Conservation (phyloP, 2,888 invertebrate genomes). For the Electrophaes corylata region DNA sequence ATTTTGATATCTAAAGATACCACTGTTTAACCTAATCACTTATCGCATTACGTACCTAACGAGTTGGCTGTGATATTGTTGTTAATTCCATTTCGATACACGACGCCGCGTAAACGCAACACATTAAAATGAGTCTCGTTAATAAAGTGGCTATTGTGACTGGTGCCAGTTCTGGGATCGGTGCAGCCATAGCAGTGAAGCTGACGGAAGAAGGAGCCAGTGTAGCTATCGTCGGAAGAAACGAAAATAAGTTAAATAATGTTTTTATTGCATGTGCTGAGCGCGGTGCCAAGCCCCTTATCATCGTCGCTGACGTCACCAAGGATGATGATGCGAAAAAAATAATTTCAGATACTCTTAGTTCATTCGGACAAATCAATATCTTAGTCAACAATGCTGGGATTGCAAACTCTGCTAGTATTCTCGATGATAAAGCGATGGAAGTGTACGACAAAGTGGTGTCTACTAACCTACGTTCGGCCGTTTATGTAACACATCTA, state of each 20-base stretch:
- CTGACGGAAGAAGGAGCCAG: slow-evolving; percentile 40
- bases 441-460: slow-evolving; percentile 44
- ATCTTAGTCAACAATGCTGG: slow-evolving; percentile 53
- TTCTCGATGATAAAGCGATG: slow-evolving; percentile 41
- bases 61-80: background rate
- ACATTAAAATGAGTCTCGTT: slow-evolving; percentile 46
- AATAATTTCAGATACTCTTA: slow-evolving; percentile 42
- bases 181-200: slow-evolving; percentile 51
- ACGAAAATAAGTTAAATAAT: slow-evolving; percentile 38
- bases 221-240: slow-evolving; percentile 42
- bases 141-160: slow-evolving; percentile 57
- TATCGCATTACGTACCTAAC: background rate
- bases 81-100: background rate
- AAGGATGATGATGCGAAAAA: slow-evolving; percentile 43
- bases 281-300: slow-evolving; percentile 35
- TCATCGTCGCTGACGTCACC: slow-evolving; percentile 46
- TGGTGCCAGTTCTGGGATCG: slow-evolving; percentile 58
- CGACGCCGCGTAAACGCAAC: background rate
- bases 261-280: slow-evolving; percentile 31
- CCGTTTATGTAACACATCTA: slow-evolving; percentile 43
- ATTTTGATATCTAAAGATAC: background rate
- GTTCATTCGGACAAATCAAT: slow-evolving; percentile 42
- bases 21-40: background rate
- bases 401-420: slow-evolving; percentile 27
- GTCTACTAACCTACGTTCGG: slow-evolving; percentile 46